Evolutionary conservation across 2,888 invertebrate genomes (phyloP).

Genomic region (Entomobrya multifasciata): DNA sequence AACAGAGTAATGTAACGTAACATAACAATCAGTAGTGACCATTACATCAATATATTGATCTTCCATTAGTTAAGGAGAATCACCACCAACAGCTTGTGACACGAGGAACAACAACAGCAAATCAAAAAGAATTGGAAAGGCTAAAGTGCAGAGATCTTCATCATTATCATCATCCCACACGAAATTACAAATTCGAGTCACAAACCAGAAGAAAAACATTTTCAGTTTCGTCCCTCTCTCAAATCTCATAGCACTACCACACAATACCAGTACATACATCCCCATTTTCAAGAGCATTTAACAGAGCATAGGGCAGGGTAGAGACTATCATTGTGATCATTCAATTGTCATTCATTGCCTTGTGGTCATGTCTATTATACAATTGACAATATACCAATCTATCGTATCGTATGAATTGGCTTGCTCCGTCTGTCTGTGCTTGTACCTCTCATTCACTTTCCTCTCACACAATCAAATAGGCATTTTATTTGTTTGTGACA

Average conservation of each 20-base stretch:
- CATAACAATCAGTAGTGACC: not conserved
- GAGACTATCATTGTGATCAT: not conserved
- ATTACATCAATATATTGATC: conserved; percentile 45
- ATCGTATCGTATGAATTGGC: too few species aligned
- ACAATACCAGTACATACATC: not conserved
- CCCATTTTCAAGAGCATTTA: not conserved
- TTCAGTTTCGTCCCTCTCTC: not conserved
- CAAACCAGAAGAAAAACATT: conserved; percentile 52
- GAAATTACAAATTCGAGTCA: conserved; percentile 50
- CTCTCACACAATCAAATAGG: conserved; percentile 35
- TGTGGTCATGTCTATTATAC: not conserved
- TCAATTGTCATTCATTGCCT: conserved; percentile 27
- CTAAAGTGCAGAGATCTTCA: conserved; percentile 22
- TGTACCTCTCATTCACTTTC: conserved; percentile 26
- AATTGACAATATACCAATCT: not conserved
- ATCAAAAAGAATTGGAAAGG: not conserved
- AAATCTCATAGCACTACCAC: not conserved
- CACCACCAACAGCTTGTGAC: conserved; percentile 32
- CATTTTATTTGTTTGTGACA: conserved; percentile 53
- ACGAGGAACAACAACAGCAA: conserved; percentile 10
- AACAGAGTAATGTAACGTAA: too few species aligned
- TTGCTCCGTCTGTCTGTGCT: too few species aligned
- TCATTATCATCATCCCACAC: conserved; percentile 36
- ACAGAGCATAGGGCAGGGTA: not conserved
- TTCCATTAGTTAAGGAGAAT: not conserved